Percentiles rank a stretch among this genome's conserved stretches.
Conservation (phyloP, 30 jellyfish, hydroid and myxozoan species). For the Chrysaora quinquecirrha region DNA sequence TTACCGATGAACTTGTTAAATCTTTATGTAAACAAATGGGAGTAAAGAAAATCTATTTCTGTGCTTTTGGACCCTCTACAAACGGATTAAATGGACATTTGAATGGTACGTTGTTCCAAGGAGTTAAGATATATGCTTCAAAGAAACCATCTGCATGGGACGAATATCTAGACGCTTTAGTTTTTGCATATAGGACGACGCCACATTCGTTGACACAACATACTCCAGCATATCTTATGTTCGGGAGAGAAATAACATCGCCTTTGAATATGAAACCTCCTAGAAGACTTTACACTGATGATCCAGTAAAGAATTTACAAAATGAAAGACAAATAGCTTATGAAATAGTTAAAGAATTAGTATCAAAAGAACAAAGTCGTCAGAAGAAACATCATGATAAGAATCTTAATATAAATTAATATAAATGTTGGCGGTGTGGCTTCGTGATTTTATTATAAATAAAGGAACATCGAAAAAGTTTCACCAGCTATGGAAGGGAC, state of each 20-base stretch:
- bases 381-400: slow-evolving; percentile 3
- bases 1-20: slow-evolving; percentile 13
- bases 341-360: slow-evolving; percentile 25
- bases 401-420: not conserved
- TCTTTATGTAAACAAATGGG: slow-evolving; percentile 32
- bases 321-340: slow-evolving; percentile 51
- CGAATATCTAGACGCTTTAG: slow-evolving; percentile 42
- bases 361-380: not conserved
- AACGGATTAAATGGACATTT: slow-evolving; percentile 24
- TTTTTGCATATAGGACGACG: slow-evolving; percentile 41
- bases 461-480: slow-evolving; percentile 48
- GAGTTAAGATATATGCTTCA: slow-evolving; percentile 15
- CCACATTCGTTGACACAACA: slow-evolving; percentile 53
- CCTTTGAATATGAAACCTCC: slow-evolving; percentile 26
- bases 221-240: slow-evolving; percentile 53
- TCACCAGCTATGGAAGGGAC: slow-evolving; percentile 52
- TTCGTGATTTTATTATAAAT: slow-evolving; percentile 19
- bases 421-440: slow-evolving; percentile 46
- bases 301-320: slow-evolving; percentile 10
- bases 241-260: slow-evolving; percentile 13
- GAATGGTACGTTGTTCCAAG: slow-evolving; percentile 17
- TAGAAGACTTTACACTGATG: slow-evolving; percentile 21
- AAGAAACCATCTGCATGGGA: slow-evolving; percentile 8
- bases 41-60: slow-evolving; percentile 25
- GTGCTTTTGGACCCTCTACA: slow-evolving; percentile 39